phyloP scores from a whole-genome alignment of 1,140 invertebrate genomes.

The Heliconius melpomene region DNA sequence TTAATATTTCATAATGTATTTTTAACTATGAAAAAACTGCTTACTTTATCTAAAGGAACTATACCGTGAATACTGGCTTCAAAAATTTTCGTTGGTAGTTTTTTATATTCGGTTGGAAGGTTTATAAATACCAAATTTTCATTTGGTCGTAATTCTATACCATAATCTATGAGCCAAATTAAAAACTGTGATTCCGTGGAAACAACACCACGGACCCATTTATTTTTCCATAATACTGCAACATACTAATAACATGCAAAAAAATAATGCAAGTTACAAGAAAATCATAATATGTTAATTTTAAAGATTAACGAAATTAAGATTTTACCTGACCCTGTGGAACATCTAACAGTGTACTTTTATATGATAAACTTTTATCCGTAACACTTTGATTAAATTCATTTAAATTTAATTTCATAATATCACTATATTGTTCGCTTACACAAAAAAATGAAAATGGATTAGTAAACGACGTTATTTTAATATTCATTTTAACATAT shows the following conservation, averaged over 20 bases:
- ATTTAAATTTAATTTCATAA: neutral
- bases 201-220: conserved; percentile 58
- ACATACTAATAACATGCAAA: conserved; percentile 51
- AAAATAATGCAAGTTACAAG: neutral
- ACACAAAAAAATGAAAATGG: conserved; percentile 60
- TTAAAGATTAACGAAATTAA: neutral
- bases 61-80: conserved; percentile 67
- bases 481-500: conserved; percentile 41
- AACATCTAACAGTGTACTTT: conserved; percentile 36
- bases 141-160: conserved; percentile 51
- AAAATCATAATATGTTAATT: neutral
- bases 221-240: conserved; percentile 57
- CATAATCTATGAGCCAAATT: conserved; percentile 63
- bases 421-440: conserved; percentile 30
- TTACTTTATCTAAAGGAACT: conserved; percentile 56
- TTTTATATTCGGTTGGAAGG: conserved; percentile 53
- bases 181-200: conserved; percentile 54
- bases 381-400: conserved; percentile 1
- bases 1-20: neutral
- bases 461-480: conserved; percentile 54
- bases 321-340: conserved; percentile 54
- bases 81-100: conserved; percentile 57
- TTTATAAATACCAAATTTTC: conserved; percentile 48
- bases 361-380: neutral
- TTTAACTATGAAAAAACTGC: conserved; percentile 9